Conservation (phyloP, 1,140 invertebrate genomes). For the Tribolium madens region DNA sequence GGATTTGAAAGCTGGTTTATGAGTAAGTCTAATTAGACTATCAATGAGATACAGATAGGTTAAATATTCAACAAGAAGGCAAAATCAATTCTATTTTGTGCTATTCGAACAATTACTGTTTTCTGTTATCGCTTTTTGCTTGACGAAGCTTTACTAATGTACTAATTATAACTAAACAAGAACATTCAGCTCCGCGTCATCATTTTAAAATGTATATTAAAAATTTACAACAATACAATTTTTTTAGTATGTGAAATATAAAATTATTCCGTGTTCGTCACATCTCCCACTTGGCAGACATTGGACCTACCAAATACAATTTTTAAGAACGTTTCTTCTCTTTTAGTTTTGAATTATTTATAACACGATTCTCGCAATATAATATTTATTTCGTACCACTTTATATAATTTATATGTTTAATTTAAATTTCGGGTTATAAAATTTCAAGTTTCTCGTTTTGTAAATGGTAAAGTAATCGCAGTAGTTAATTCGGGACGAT, state of each 20-base stretch:
- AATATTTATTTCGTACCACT: background rate
- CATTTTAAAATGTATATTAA: background rate
- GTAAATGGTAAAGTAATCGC: slow-evolving; percentile 13
- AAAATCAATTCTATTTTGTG: background rate
- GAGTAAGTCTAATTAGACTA: no score
- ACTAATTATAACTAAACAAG: background rate
- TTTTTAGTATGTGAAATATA: no score
- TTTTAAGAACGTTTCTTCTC: background rate
- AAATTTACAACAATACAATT: background rate
- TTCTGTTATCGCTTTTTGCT: background rate
- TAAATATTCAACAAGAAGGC: no score
- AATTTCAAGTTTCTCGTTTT: background rate
- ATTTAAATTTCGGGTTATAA: background rate
- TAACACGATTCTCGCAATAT: background rate
- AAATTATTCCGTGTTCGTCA: background rate
- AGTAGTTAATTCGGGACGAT: background rate
- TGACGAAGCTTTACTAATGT: background rate
- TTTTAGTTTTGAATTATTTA: background rate
- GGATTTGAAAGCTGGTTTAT: no score
- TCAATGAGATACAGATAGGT: no score
- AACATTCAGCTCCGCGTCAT: background rate
- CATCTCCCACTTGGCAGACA: background rate
- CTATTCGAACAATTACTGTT: background rate
- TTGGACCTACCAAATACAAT: background rate
- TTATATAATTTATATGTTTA: no score